Evolutionary conservation across 2,888 invertebrate species (phyloP).

Genomic region (Mechanitis messenoides): DNA sequence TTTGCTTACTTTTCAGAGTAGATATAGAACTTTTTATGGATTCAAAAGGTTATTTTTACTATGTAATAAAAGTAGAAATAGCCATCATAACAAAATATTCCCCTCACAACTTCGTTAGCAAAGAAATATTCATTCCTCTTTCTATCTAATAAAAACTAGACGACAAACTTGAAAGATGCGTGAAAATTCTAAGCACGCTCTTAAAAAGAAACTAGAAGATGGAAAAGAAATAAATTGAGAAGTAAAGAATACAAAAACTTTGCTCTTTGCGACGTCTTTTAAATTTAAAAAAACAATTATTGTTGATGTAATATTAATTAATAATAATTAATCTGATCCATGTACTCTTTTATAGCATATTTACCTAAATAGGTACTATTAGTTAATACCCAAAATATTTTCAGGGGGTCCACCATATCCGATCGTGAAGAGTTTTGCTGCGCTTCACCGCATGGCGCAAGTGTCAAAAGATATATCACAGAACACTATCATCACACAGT

Average conservation of each 20-base stretch:
- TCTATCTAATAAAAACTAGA: constrained; percentile 29
- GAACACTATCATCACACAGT: constrained; percentile 28
- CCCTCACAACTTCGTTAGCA: constrained; percentile 22
- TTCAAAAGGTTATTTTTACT: not conserved
- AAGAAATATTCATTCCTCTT: constrained; percentile 30
- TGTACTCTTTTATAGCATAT: not conserved
- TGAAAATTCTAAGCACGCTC: constrained; percentile 34
- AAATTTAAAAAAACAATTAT: too few relatives aligned
- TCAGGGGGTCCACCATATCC: constrained; percentile 89
- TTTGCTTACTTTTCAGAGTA: not conserved
- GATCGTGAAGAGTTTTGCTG: constrained; percentile 52
- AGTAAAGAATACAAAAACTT: not conserved
- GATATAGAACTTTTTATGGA: too few relatives aligned
- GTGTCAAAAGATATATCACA: constrained; percentile 25
- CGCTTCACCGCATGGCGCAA: constrained; percentile 70
- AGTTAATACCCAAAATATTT: constrained; percentile 89
- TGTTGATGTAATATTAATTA: too few relatives aligned
- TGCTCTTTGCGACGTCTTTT: too few relatives aligned
- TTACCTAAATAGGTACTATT: constrained; percentile 89
- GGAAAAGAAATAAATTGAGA: constrained; percentile 37
- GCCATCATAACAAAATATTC: constrained; percentile 12
- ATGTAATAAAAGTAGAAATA: not conserved
- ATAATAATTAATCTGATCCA: too few relatives aligned
- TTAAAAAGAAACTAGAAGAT: constrained; percentile 46
- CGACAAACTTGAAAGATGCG: constrained; percentile 38